phyloP scores from a whole-genome alignment of 2,888 invertebrate genomes.

The Nymphalis urticae region DNA sequence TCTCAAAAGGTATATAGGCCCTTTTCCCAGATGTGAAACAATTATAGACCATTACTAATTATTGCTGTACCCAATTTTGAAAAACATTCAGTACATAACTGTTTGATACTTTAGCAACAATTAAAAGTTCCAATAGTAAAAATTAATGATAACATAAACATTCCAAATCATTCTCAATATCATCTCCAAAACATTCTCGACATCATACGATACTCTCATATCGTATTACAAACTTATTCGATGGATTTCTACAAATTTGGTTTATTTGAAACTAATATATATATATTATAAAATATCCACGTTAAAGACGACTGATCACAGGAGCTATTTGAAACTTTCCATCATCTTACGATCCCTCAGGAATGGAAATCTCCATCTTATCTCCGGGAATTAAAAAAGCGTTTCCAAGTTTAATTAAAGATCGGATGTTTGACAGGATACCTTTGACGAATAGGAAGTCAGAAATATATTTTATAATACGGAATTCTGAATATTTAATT shows the following conservation, averaged over 20 bases:
- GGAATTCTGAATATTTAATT: background rate
- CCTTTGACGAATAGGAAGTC: conserved; percentile 12
- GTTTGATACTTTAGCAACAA: too few relatives aligned
- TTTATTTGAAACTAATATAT: background rate
- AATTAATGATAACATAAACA: too few relatives aligned
- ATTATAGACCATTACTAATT: too few relatives aligned
- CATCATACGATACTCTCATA: background rate
- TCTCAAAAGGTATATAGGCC: too few relatives aligned
- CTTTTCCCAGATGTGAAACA: too few relatives aligned
- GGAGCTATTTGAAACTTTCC: conserved; percentile 30
- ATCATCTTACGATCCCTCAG: conserved; percentile 23
- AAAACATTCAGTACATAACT: too few relatives aligned
- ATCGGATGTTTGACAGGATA: conserved; percentile 36
- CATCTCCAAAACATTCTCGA: too few relatives aligned
- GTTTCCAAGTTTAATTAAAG: conserved; percentile 41
- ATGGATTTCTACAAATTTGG: conserved; percentile 1
- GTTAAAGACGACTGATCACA: conserved; percentile 25
- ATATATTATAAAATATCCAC: conserved; percentile 11
- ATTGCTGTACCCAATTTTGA: too few relatives aligned
- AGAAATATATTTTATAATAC: background rate
- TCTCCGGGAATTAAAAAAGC: conserved; percentile 39
- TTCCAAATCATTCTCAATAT: too few relatives aligned
- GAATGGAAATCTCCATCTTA: conserved; percentile 34
- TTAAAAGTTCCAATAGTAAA: too few relatives aligned
- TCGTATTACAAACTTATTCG: background rate